These are phyloP conservation scores for Cyprinus carpio DNA, from an alignment of 2,113 vertebrate genomes.

Conservation along the genomic window DNA sequence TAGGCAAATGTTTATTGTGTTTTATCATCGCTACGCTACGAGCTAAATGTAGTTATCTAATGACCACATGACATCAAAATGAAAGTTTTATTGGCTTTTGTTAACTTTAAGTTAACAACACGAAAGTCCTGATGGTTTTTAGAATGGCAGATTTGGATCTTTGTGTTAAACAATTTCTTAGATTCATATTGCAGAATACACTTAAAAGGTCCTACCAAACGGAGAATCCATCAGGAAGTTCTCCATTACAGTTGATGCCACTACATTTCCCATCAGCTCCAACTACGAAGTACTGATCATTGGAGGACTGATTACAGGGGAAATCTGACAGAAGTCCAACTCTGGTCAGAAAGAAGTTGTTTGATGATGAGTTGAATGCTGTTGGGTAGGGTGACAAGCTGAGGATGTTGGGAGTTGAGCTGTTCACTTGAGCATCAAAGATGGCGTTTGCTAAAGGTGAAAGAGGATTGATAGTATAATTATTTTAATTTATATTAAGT, in stretches of 20 bases:
- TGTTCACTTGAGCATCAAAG: background rate
- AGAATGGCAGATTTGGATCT: background rate
- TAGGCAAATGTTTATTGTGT: background rate
- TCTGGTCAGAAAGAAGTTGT: slow-evolving; percentile 56
- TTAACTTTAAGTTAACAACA: background rate
- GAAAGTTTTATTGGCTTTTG: background rate
- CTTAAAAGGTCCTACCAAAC: slow-evolving; percentile 69
- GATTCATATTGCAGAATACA: background rate
- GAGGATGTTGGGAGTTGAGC: background rate
- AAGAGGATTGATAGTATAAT: background rate
- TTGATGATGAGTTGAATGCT: slow-evolving; percentile 9
- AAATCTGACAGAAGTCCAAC: background rate
- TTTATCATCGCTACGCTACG: background rate
- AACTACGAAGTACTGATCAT: slow-evolving; percentile 66
- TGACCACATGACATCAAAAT: background rate
- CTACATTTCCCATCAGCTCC: slow-evolving; percentile 61
- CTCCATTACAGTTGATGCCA: slow-evolving; percentile 71
- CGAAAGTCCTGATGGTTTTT: background rate
- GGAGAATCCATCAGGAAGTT: slow-evolving; percentile 65
- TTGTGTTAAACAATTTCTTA: background rate
- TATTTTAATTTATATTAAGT: too few relatives aligned
- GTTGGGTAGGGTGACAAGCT: slow-evolving; percentile 49
- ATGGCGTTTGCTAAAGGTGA: slow-evolving; percentile 17
- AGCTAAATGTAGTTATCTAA: background rate
- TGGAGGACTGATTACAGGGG: background rate